Percentiles rank a stretch among this genome's conserved stretches.
Evolutionary conservation across 1,140 invertebrate species (phyloP).

Genomic region (Neodiprion virginianus): DNA sequence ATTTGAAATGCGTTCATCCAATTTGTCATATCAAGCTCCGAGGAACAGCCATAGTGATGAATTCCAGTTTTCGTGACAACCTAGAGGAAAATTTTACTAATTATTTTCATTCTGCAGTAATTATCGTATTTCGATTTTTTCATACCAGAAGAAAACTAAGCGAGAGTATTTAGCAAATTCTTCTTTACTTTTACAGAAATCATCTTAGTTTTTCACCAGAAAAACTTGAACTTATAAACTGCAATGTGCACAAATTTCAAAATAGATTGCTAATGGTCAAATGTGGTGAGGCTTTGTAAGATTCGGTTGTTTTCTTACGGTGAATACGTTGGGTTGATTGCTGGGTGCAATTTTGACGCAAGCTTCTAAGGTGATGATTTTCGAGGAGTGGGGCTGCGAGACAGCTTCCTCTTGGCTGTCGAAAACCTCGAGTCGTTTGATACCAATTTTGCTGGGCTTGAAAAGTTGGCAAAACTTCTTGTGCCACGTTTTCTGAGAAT

Average conservation of each 20-base stretch:
- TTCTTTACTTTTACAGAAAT: conserved; percentile 3
- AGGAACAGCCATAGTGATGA: conserved; percentile 74
- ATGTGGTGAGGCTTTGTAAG: too few species aligned
- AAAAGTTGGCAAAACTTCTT: conserved; percentile 80
- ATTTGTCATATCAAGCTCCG: conserved; percentile 74
- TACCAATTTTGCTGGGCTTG: conserved; percentile 81
- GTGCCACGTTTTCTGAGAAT: conserved; percentile 78
- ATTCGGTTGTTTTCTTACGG: conserved; percentile 45
- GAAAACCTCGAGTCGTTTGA: conserved; percentile 83
- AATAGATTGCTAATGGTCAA: too few species aligned
- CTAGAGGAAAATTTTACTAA: conserved; percentile 37
- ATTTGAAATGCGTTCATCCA: conserved; percentile 81
- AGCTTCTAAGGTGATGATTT: conserved; percentile 83
- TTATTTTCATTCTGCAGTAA: conserved; percentile 32
- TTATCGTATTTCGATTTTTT: conserved; percentile 66
- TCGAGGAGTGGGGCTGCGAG: conserved; percentile 68
- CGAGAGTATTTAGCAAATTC: background rate
- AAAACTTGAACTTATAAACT: too few species aligned
- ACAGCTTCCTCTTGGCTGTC: conserved; percentile 76
- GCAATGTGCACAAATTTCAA: too few species aligned
- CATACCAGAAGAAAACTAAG: too few species aligned
- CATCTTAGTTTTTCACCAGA: background rate
- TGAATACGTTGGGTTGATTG: conserved; percentile 64
- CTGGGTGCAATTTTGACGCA: conserved; percentile 82
- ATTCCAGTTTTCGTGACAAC: conserved; percentile 76